phyloP scores from a whole-genome alignment of 2,797 vertebrate species.

The Sorex maritimensis region DNA sequence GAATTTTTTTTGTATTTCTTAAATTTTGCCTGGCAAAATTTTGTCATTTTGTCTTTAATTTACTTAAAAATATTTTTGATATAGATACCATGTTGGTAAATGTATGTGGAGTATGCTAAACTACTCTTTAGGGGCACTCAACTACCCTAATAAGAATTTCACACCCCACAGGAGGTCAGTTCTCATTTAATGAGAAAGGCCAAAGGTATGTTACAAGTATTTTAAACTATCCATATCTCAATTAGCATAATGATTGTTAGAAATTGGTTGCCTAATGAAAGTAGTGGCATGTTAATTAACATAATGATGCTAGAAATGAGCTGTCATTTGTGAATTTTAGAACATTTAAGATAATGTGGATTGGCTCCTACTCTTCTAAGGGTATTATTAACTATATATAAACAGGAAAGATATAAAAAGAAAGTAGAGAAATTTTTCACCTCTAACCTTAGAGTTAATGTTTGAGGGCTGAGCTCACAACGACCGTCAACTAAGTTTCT shows the following conservation, averaged over 20 bases:
- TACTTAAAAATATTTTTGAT: background rate
- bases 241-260: constrained; percentile 70
- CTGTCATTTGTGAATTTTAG: constrained; percentile 40
- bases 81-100: background rate
- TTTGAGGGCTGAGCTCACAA: background rate
- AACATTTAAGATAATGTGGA: background rate
- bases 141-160: constrained; percentile 55
- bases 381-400: background rate
- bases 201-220: constrained; percentile 52
- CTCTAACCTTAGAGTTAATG: background rate
- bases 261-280: constrained; percentile 60
- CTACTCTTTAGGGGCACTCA: background rate
- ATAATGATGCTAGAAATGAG: constrained; percentile 49
- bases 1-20: background rate
- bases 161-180: constrained; percentile 30
- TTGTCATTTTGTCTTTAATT: background rate
- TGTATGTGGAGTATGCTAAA: background rate
- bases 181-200: constrained; percentile 59
- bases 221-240: constrained; percentile 61
- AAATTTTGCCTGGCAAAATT: background rate
- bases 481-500: background rate
- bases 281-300: constrained; percentile 40
- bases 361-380: constrained; percentile 38
- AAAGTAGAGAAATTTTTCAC: background rate
- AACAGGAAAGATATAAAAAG: background rate